Conservation (phyloP, 2,797 vertebrate genomes). For the Epinephelus malabaricus region DNA sequence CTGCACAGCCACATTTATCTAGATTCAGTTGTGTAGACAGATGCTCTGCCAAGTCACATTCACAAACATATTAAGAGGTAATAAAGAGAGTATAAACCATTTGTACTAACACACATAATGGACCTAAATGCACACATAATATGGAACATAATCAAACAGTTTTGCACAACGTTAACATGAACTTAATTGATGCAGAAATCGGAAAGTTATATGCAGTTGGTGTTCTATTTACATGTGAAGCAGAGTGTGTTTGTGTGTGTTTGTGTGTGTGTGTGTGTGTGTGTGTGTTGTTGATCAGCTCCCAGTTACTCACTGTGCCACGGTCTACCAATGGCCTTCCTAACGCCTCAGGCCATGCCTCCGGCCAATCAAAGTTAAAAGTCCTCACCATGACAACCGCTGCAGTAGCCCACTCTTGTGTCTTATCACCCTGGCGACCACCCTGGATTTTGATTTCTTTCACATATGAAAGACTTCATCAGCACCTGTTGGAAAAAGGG, state of each 20-base stretch:
- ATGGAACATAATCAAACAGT: conserved; percentile 11
- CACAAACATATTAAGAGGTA: not conserved
- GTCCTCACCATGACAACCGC: conserved; percentile 70
- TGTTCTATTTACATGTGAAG: not conserved
- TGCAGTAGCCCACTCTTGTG: conserved; percentile 43
- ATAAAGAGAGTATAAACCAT: not conserved
- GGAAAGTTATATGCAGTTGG: not conserved
- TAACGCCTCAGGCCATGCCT: conserved; percentile 73
- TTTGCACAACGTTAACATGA: not conserved
- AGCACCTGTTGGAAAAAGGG: conserved; percentile 13
- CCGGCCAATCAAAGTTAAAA: conserved; percentile 72
- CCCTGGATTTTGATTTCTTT: conserved; percentile 50
- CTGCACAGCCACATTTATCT: conserved; percentile 22
- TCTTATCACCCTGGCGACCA: conserved; percentile 49
- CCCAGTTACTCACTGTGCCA: conserved; percentile 53
- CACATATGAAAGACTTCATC: conserved; percentile 28
- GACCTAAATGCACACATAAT: conserved; percentile 6
- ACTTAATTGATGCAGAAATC: not conserved
- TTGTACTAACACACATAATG: not conserved
- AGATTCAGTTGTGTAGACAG: not conserved
- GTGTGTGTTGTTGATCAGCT: conserved; percentile 48
- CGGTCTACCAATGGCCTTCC: conserved; percentile 54
- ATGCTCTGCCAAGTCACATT: not conserved
- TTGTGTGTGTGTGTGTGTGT: conserved; percentile 3
- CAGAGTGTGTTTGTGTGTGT: not conserved